Conservation (phyloP, 2,888 invertebrate species). For the Lucinisca nassula region DNA sequence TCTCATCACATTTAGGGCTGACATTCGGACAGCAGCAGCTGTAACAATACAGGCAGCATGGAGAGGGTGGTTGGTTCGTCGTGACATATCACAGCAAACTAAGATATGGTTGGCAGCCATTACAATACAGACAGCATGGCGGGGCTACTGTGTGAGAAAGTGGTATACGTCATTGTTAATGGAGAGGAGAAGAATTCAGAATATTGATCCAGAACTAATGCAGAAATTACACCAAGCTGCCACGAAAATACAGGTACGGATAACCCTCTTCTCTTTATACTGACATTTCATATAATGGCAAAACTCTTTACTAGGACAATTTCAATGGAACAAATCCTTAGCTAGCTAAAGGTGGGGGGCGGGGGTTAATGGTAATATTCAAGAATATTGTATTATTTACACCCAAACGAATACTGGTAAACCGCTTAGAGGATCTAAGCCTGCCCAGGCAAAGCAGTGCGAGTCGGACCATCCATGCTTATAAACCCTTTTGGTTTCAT, state of each 20-base stretch:
- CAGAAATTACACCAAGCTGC: slow-evolving; percentile 73
- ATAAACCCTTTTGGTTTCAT: too few relatives aligned
- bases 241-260: slow-evolving; percentile 78
- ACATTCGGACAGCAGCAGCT: slow-evolving; percentile 46
- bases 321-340: too few relatives aligned
- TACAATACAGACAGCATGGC: slow-evolving; percentile 74
- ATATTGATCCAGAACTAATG: slow-evolving; percentile 62
- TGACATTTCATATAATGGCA: too few relatives aligned
- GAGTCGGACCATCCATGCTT: too few relatives aligned
- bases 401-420: too few relatives aligned
- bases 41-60: slow-evolving; percentile 74
- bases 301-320: too few relatives aligned
- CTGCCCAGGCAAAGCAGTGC: too few relatives aligned
- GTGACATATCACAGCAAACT: slow-evolving; percentile 47
- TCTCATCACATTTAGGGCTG: neutral
- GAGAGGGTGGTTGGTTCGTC: slow-evolving; percentile 72
- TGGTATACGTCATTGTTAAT: neutral
- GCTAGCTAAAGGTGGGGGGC: too few relatives aligned
- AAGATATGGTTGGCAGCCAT: slow-evolving; percentile 70
- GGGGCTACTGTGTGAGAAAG: slow-evolving; percentile 66
- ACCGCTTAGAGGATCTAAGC: too few relatives aligned
- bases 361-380: too few relatives aligned
- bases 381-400: too few relatives aligned
- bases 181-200: neutral
- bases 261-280: too few relatives aligned